Evolutionary conservation across 2,113 vertebrate genomes (phyloP), one percentile per base, ranked within the genome.

Genomic region (Anolis sagrei): DNA sequence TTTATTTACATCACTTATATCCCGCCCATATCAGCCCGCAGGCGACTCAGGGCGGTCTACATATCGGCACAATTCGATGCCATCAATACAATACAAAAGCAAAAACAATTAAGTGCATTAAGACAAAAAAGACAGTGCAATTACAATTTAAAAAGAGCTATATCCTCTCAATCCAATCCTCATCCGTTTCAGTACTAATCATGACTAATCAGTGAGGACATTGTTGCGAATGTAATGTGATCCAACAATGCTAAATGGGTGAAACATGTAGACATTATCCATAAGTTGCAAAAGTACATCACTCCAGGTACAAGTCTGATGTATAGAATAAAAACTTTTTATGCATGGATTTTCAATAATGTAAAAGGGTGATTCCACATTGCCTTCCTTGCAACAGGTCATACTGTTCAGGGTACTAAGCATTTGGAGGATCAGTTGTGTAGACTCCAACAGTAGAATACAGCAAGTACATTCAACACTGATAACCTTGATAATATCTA

Each of bases 381-480:
- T 36, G n/a, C 72, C 21, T 16, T 58, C 23, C 36, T 70, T 48
- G 78, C 21, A 73, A 54, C 27, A 82, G 21, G 68, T 36, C 34
- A 73, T 29, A 61, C 13, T 58, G 7, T 58, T 23, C 32, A 29
- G 16, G 21, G 34, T 1, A 82, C 6, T 27, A 7, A 36, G 11
- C 32, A 4, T 11, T 29, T 81, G 8, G 21, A 77, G 27, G 29
- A 64, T 54, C 75, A 4, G 2, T 74, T 73, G 39, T 76, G 72
- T 88, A 79, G 79, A 32, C 80, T 18, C 18, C 34, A 7, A 82
- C 39, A 25, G 58, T 36, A 32, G 10, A 54, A 90, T 90, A 87
- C 0, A 74, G 21, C 2, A 34, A 14, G 18, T 10, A 54, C 75
- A 48, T 18, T 89, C 75, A 82, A 34, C 21, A 75, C 34, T 19